These are phyloP conservation scores for Oplegnathus fasciatus DNA, from an alignment of 2,113 vertebrate genomes.

Conservation along the genomic window DNA sequence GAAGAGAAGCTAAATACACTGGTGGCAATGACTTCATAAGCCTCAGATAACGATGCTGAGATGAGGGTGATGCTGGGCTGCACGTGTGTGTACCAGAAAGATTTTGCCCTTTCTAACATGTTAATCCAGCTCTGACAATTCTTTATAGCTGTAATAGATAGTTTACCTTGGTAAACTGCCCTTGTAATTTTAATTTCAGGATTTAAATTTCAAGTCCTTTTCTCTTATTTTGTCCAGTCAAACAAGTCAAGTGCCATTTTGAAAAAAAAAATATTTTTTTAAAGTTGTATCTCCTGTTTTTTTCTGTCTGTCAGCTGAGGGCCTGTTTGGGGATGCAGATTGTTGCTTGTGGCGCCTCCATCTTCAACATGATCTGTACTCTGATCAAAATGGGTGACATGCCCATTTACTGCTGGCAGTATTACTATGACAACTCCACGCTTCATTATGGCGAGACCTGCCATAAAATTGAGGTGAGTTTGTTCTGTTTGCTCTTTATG, in stretches of 20 bases:
- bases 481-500: background rate
- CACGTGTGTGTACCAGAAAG: background rate
- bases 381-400: rapidly evolving
- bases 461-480: slow-evolving; percentile 32
- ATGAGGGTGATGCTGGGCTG: background rate
- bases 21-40: background rate
- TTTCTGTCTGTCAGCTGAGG: slow-evolving; percentile 71
- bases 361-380: slow-evolving; percentile 38
- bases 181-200: background rate
- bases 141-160: background rate
- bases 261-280: background rate
- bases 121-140: background rate
- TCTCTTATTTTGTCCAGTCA: background rate
- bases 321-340: slow-evolving; percentile 82
- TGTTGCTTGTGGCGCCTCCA: slow-evolving; percentile 44
- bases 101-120: too few species aligned
- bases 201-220: background rate
- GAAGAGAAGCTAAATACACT: background rate
- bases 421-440: rapidly evolving
- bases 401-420: rapidly evolving
- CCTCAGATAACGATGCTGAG: too few species aligned
- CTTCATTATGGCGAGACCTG: rapidly evolving
- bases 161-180: background rate
- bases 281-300: background rate
- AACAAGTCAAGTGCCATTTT: background rate